These are phyloP conservation scores for Holacanthus passer DNA, from an alignment of 2,113 vertebrate species.

Conservation along the genomic window DNA sequence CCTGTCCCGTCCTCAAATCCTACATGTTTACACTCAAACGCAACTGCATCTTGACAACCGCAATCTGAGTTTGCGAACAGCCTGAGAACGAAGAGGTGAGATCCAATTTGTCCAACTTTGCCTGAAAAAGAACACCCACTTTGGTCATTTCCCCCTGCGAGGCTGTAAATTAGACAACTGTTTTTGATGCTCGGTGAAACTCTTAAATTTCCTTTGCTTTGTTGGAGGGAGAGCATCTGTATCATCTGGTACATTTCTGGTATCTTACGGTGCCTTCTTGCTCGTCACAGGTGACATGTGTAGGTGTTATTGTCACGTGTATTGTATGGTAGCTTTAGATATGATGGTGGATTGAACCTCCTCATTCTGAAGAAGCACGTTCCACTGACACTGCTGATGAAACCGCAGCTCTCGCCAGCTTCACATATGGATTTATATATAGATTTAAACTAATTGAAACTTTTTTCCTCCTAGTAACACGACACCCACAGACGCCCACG, in stretches of 20 bases:
- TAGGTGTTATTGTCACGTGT: background rate
- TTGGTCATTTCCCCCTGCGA: background rate
- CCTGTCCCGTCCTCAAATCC: background rate
- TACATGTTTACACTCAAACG: background rate
- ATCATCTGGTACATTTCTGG: too few relatives aligned
- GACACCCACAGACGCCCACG: conserved; percentile 23
- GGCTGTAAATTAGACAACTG: too few relatives aligned
- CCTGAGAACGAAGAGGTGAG: background rate
- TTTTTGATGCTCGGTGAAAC: background rate
- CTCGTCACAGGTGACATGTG: background rate
- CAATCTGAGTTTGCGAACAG: conserved; percentile 16
- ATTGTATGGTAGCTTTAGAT: too few relatives aligned
- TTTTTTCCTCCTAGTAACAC: background rate
- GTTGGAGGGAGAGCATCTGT: background rate
- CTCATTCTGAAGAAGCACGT: background rate
- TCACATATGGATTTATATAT: background rate
- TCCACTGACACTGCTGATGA: background rate
- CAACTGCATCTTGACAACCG: background rate
- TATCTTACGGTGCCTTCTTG: background rate
- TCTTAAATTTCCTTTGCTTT: background rate
- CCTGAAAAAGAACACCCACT: background rate
- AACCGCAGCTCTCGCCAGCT: background rate
- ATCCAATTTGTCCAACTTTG: background rate
- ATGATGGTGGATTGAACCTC: too few relatives aligned
- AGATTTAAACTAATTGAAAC: conserved; percentile 24